Conservation (phyloP, 2,888 invertebrate species). For the Scaptomyza parva region DNA sequence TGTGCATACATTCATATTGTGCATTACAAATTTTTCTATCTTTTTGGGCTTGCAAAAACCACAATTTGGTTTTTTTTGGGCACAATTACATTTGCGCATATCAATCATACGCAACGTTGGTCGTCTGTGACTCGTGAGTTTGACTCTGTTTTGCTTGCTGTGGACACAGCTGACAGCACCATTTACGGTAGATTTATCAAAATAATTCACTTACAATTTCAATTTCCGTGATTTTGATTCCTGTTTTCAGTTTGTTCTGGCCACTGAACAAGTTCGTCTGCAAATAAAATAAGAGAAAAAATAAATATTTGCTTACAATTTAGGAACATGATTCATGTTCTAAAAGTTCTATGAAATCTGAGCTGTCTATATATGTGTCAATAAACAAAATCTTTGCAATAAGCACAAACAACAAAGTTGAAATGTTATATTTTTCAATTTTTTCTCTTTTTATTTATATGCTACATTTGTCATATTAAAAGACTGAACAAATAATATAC, state of each 20-base stretch:
- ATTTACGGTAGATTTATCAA: constrained; percentile 47
- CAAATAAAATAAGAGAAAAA: constrained; percentile 14
- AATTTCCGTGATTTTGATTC: constrained; percentile 29
- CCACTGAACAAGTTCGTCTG: constrained; percentile 28
- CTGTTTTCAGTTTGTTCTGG: not conserved
- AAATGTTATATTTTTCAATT: not conserved
- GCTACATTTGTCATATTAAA: constrained; percentile 13
- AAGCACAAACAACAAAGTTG: not conserved
- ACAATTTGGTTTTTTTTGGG: constrained; percentile 9
- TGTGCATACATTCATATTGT: no score
- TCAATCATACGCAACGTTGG: constrained; percentile 72
- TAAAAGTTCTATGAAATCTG: not conserved
- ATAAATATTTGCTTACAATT: not conserved
- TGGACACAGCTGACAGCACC: constrained; percentile 48
- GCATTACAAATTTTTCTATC: no score
- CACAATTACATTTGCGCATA: constrained; percentile 36
- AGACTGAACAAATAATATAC: constrained; percentile 16
- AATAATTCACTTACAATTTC: constrained; percentile 56
- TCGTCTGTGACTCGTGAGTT: constrained; percentile 30
- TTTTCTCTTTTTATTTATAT: no score
- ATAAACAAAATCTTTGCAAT: not conserved
- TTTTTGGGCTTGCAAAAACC: no score
- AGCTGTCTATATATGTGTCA: not conserved
- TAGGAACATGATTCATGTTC: not conserved
- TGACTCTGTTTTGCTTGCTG: constrained; percentile 11